Evolutionary conservation across 2,113 vertebrate species (phyloP).

Genomic region (Rynchops niger): DNA sequence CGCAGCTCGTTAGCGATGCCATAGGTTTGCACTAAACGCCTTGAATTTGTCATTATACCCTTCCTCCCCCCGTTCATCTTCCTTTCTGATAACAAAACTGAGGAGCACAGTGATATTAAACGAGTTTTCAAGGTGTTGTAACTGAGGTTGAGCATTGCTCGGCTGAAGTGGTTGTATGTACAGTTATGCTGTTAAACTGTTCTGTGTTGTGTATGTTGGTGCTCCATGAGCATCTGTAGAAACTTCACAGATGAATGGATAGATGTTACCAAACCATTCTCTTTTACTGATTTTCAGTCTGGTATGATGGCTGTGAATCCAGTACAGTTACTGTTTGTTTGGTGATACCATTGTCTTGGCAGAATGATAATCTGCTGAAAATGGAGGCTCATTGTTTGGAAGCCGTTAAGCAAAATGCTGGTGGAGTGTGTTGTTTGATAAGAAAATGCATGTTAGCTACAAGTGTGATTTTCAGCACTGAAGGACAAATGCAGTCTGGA

Average conservation of each 20-base stretch:
- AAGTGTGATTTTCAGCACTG: not conserved
- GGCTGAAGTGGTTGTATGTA: not conserved
- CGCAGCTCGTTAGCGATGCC: accelerated
- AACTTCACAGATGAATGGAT: not conserved
- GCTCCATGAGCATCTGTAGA: accelerated
- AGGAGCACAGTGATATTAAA: not conserved
- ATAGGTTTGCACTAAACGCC: not conserved
- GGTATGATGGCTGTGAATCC: not conserved
- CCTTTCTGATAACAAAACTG: not conserved
- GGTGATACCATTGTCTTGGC: not conserved
- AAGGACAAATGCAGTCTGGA: not conserved
- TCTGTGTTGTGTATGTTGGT: not conserved
- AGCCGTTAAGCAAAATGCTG: not conserved
- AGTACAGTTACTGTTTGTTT: not conserved
- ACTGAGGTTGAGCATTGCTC: not conserved
- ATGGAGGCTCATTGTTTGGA: not conserved
- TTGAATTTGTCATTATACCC: not conserved
- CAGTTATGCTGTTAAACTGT: not conserved
- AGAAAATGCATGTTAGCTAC: not conserved
- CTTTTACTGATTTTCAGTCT: not conserved
- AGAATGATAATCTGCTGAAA: not conserved
- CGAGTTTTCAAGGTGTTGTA: accelerated
- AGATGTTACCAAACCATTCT: not conserved
- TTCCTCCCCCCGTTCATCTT: accelerated
- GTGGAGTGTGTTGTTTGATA: not conserved